phyloP scores from a whole-genome alignment of 2,888 invertebrate genomes.

The Anodontia alba region DNA sequence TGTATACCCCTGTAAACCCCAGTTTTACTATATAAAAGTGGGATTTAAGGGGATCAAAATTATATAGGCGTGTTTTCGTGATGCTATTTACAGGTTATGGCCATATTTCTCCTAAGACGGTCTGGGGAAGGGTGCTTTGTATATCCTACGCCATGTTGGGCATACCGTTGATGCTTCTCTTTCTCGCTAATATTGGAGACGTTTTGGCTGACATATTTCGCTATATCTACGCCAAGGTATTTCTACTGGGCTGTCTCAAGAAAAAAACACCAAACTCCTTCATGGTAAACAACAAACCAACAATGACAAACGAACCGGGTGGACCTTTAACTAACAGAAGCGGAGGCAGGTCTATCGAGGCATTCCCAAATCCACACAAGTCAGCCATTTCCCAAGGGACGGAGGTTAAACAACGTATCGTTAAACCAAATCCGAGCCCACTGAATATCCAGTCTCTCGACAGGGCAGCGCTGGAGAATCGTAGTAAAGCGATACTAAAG shows the following conservation, averaged over 20 bases:
- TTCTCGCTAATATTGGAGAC: constrained; percentile 86
- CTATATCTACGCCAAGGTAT: constrained; percentile 85
- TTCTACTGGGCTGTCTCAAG: constrained; percentile 83
- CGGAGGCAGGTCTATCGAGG: not conserved
- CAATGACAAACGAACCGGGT: not conserved
- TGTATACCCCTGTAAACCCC: no score
- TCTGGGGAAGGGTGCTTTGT: constrained; percentile 84
- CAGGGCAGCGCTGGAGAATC: not conserved
- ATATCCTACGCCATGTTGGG: constrained; percentile 85
- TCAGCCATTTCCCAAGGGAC: not conserved
- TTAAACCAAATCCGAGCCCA: not conserved
- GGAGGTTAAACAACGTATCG: not conserved
- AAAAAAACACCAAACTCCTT: constrained; percentile 39
- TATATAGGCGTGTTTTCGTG: no score
- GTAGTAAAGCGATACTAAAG: not conserved
- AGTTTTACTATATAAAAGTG: no score
- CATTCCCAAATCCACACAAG: not conserved
- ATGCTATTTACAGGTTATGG: constrained; percentile 84
- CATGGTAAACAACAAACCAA: not conserved
- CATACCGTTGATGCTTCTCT: constrained; percentile 86
- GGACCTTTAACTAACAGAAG: not conserved
- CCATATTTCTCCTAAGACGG: constrained; percentile 84
- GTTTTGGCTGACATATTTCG: constrained; percentile 86
- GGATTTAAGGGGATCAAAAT: no score
- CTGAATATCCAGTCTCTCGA: not conserved